Evolutionary conservation across 2,888 invertebrate species (phyloP).

Genomic region (Drosophila anomelani): DNA sequence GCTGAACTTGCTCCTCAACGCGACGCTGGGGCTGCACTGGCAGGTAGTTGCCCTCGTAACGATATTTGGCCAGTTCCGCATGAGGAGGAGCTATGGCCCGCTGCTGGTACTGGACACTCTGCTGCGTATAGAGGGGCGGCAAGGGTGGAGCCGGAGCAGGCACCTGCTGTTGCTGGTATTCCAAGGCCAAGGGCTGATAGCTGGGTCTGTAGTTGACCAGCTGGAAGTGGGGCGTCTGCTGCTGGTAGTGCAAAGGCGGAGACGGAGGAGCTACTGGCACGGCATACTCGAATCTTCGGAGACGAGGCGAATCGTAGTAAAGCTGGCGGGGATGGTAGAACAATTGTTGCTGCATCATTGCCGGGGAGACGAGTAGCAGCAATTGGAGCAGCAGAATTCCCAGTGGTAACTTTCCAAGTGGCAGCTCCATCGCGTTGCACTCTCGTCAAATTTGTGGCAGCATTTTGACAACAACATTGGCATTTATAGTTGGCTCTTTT

Average conservation of each 20-base stretch:
- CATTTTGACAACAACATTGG: slow-evolving; percentile 73
- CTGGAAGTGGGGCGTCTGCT: slow-evolving; percentile 68
- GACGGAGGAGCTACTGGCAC: slow-evolving; percentile 18
- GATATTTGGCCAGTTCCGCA: slow-evolving; percentile 70
- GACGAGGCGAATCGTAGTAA: slow-evolving; percentile 58
- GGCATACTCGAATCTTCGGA: slow-evolving; percentile 61
- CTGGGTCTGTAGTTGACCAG: slow-evolving; percentile 61
- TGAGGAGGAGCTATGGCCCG: slow-evolving; percentile 60
- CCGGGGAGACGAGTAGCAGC: slow-evolving; percentile 20
- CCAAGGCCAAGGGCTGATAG: slow-evolving; percentile 61
- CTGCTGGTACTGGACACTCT: slow-evolving; percentile 57
- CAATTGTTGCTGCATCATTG: slow-evolving; percentile 38
- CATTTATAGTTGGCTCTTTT: slow-evolving; percentile 64
- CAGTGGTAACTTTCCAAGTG: slow-evolving; percentile 3
- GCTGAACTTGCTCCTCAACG: slow-evolving; percentile 49
- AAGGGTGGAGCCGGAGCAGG: slow-evolving; percentile 43
- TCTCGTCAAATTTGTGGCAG: slow-evolving; percentile 74
- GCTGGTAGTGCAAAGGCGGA: slow-evolving; percentile 57
- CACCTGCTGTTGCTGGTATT: slow-evolving; percentile 67
- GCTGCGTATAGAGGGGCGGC: slow-evolving; percentile 58
- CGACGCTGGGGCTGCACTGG: slow-evolving; percentile 55
- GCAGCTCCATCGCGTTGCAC: slow-evolving; percentile 69
- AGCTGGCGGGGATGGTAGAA: slow-evolving; percentile 45
- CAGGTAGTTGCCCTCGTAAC: slow-evolving; percentile 74
- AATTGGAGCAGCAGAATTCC: slow-evolving; percentile 9